Conservation (phyloP, 2,113 vertebrate genomes). For the Tyrannus savana region DNA sequence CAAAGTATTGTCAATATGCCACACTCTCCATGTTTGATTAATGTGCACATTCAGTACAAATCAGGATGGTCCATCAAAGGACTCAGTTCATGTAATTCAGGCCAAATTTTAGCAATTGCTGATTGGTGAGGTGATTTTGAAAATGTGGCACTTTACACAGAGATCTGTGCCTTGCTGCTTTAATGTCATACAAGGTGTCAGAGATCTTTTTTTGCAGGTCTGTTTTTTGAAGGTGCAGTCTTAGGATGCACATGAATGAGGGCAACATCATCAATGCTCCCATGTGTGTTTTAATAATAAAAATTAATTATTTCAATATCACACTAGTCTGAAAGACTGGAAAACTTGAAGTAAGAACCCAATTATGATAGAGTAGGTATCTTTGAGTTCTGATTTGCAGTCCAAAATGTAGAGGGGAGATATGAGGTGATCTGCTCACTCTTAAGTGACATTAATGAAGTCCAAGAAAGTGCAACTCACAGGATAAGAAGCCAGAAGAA, state of each 20-base stretch:
- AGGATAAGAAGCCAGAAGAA: constrained; percentile 5
- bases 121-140: constrained; percentile 47
- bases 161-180: not conserved
- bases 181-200: not conserved
- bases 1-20: constrained; percentile 35
- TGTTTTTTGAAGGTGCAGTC: not conserved
- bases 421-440: not conserved
- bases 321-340: not conserved
- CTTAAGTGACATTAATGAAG: not conserved
- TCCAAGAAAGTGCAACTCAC: not conserved
- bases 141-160: not conserved
- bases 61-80: not conserved
- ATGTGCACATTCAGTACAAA: constrained; percentile 23
- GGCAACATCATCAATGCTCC: not conserved
- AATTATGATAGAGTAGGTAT: not conserved
- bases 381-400: not conserved
- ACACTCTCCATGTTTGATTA: constrained; percentile 27
- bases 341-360: not conserved
- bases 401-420: not conserved
- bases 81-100: not conserved
- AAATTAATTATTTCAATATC: not conserved
- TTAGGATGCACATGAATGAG: not conserved
- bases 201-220: not conserved
- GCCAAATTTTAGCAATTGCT: constrained; percentile 32
- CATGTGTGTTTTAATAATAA: not conserved